These are phyloP conservation scores for Hydrophis major DNA, from an alignment of 2,797 vertebrate genomes.

Conservation along the genomic window DNA sequence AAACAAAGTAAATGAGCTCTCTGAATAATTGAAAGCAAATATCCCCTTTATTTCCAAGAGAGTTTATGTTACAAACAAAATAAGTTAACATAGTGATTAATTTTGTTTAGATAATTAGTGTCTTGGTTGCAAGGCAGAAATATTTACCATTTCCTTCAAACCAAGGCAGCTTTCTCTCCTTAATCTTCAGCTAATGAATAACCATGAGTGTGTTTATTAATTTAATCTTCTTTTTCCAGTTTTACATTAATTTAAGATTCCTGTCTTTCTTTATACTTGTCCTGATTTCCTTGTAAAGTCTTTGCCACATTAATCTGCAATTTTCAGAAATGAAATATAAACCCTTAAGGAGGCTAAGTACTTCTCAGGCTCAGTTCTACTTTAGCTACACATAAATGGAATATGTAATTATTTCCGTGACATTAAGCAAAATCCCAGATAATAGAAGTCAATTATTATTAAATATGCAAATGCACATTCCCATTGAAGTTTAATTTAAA, in stretches of 20 bases:
- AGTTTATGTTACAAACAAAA: slow-evolving; percentile 5
- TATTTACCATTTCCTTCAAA: slow-evolving; percentile 31
- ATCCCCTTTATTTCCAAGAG: slow-evolving; percentile 20
- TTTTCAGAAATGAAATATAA: not conserved
- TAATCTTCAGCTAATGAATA: slow-evolving; percentile 28
- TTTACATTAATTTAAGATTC: slow-evolving; percentile 22
- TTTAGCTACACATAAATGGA: not conserved
- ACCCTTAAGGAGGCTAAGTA: not conserved
- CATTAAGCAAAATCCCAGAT: not conserved
- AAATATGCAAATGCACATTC: not conserved
- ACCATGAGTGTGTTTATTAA: slow-evolving; percentile 17
- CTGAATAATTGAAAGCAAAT: slow-evolving; percentile 43
- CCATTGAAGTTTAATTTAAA: not conserved
- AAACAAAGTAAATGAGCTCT: not conserved
- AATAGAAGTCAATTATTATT: not conserved
- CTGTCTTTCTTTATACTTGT: slow-evolving; percentile 9
- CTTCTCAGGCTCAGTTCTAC: not conserved
- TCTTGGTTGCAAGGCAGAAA: slow-evolving; percentile 14
- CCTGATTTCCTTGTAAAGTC: slow-evolving; percentile 30
- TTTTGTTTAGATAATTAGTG: slow-evolving; percentile 36
- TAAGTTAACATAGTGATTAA: slow-evolving; percentile 27
- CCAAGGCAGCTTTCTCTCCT: slow-evolving; percentile 34
- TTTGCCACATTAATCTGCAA: slow-evolving; percentile 20
- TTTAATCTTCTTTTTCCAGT: slow-evolving; percentile 42
- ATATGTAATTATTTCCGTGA: not conserved